Conservation (phyloP, 2,113 vertebrate genomes). For the Craseonycteris thonglongyai region DNA sequence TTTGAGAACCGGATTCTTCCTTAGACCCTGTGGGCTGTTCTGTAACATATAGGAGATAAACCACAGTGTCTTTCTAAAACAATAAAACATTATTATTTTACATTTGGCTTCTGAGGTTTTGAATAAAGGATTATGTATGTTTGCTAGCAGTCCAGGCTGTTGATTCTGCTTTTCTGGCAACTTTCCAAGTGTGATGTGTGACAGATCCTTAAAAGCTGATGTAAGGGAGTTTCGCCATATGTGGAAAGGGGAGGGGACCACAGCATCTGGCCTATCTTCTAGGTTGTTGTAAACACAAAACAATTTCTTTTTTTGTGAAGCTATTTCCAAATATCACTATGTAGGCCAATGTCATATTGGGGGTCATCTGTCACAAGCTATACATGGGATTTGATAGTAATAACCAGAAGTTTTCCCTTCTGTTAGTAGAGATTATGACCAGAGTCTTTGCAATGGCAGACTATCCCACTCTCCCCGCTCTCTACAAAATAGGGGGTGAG, state of each 20-base stretch:
- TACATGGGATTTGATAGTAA: background rate
- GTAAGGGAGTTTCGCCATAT: background rate
- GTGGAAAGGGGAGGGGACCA: background rate
- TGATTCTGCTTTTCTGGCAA: background rate
- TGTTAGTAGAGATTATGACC: background rate
- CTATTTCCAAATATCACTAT: background rate
- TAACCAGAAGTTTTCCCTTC: background rate
- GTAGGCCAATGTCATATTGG: background rate
- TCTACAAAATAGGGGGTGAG: background rate
- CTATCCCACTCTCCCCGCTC: background rate
- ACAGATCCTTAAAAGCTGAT: background rate
- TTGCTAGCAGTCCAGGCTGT: background rate
- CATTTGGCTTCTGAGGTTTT: background rate
- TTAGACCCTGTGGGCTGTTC: background rate
- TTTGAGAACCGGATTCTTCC: background rate
- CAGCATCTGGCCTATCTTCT: background rate
- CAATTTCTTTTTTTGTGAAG: background rate
- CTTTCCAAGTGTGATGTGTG: background rate
- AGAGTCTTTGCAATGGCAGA: background rate
- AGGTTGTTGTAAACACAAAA: background rate
- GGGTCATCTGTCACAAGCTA: background rate
- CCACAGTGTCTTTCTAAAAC: background rate
- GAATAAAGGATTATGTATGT: background rate
- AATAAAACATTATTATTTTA: background rate
- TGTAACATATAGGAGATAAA: background rate